phyloP scores from a whole-genome alignment of 2,113 vertebrate species.

The Mystacornis crossleyi region DNA sequence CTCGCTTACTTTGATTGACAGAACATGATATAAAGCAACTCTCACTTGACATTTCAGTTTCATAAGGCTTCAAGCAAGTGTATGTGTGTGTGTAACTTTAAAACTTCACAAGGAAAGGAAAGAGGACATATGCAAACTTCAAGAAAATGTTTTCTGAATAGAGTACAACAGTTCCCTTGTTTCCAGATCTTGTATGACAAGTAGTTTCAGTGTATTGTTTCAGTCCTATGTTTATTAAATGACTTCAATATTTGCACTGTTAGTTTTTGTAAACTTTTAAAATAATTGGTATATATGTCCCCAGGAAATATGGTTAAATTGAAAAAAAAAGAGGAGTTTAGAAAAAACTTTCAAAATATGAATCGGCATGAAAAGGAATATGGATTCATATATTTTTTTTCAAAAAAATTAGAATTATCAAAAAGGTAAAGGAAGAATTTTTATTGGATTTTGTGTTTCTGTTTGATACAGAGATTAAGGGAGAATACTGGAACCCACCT shows the following conservation, averaged over 20 bases:
- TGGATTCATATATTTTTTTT: not conserved
- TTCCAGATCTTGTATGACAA: constrained; percentile 49
- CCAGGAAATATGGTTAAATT: constrained; percentile 58
- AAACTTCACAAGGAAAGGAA: constrained; percentile 75
- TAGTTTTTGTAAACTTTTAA: constrained; percentile 44
- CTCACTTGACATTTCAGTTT: constrained; percentile 88
- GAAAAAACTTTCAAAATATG: constrained; percentile 49
- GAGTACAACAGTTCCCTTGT: constrained; percentile 36
- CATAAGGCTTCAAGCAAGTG: constrained; percentile 76
- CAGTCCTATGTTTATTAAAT: constrained; percentile 60
- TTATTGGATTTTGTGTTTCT: not conserved
- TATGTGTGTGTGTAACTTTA: constrained; percentile 27
- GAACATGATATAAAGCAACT: constrained; percentile 84
- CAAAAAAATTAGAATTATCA: not conserved
- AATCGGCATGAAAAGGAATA: not conserved
- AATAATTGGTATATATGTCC: constrained; percentile 58
- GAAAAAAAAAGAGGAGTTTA: not conserved
- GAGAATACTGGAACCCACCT: not conserved
- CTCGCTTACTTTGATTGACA: constrained; percentile 84
- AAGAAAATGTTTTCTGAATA: constrained; percentile 66
- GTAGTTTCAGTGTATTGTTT: constrained; percentile 54
- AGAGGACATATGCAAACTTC: constrained; percentile 72
- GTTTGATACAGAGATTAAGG: not conserved
- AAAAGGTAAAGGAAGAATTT: not conserved
- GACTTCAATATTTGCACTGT: constrained; percentile 43